Evolutionary conservation across 2,797 vertebrate species (phyloP).

Genomic region (Tangara arthus): DNA sequence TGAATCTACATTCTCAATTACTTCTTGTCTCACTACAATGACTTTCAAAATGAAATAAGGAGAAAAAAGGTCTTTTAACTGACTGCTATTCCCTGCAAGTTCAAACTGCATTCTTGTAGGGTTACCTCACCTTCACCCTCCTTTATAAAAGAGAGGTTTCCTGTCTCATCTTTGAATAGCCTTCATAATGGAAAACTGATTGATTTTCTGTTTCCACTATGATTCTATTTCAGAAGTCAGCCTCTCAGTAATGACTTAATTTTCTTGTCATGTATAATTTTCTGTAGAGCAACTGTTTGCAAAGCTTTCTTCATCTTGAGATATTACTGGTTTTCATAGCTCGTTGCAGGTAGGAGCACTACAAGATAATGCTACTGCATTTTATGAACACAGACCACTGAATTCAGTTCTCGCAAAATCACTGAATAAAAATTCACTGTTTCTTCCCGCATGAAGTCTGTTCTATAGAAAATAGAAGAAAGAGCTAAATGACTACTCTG

Average conservation of each 20-base stretch:
- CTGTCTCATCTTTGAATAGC: not conserved
- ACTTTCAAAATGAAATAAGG: not conserved
- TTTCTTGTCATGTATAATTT: not conserved
- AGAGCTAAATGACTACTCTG: not conserved
- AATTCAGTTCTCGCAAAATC: not conserved
- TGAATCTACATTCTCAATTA: constrained; percentile 8
- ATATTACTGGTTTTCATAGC: not conserved
- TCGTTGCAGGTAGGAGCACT: not conserved
- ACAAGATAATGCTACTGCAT: not conserved
- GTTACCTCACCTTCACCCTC: not conserved
- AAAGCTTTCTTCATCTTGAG: not conserved
- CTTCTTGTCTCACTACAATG: not conserved
- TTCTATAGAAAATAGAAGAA: not conserved
- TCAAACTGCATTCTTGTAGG: not conserved
- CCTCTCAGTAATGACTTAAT: constrained; percentile 20
- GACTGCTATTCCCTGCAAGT: not conserved
- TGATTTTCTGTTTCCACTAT: not conserved
- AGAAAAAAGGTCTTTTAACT: not conserved
- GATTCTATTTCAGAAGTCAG: constrained; percentile 3
- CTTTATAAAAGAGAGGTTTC: not conserved
- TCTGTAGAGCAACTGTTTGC: not conserved
- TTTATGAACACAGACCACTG: not conserved
- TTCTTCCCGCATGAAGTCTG: not conserved
- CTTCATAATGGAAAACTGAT: not conserved
- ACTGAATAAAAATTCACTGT: not conserved